Percentiles rank a stretch among this genome's conserved stretches.
Evolutionary conservation across 2,888 invertebrate genomes (phyloP).

Genomic region (Marronus borbonicus): DNA sequence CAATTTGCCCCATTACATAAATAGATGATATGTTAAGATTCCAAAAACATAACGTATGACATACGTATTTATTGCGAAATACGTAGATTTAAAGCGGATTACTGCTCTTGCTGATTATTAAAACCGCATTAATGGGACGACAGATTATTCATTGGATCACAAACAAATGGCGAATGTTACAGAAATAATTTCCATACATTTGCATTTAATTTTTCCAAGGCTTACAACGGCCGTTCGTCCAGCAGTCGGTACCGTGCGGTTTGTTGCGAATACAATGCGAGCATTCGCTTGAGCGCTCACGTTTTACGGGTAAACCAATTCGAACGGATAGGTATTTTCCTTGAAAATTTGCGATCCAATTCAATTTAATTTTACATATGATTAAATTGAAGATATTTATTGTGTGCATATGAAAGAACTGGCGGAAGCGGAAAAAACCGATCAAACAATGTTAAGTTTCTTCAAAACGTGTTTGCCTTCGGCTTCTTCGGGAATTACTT

Average conservation of each 20-base stretch:
- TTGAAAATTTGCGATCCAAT: slow-evolving; percentile 30
- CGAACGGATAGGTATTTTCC: slow-evolving; percentile 29
- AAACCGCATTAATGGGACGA: slow-evolving; percentile 13
- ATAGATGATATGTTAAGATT: no score
- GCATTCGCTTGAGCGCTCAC: slow-evolving; percentile 3
- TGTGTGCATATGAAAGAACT: background rate
- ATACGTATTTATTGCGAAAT: no score
- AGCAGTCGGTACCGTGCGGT: background rate
- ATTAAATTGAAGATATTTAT: slow-evolving; percentile 9
- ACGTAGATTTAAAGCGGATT: background rate
- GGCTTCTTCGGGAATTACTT: no score
- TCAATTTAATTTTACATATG: slow-evolving; percentile 3
- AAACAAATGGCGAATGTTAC: slow-evolving; percentile 18
- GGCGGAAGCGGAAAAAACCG: background rate
- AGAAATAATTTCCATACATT: slow-evolving; percentile 31
- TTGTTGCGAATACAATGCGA: slow-evolving; percentile 26
- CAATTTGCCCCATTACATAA: no score
- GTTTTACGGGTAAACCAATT: slow-evolving; percentile 9
- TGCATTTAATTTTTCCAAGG: slow-evolving; percentile 16
- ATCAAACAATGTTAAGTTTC: background rate
- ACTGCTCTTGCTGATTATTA: background rate
- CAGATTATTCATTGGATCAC: slow-evolving; percentile 13
- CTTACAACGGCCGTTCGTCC: background rate
- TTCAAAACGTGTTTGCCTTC: no score
- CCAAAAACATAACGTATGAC: no score